These are phyloP conservation scores for Protonemura montana DNA, from an alignment of 2,888 invertebrate species.

Conservation along the genomic window DNA sequence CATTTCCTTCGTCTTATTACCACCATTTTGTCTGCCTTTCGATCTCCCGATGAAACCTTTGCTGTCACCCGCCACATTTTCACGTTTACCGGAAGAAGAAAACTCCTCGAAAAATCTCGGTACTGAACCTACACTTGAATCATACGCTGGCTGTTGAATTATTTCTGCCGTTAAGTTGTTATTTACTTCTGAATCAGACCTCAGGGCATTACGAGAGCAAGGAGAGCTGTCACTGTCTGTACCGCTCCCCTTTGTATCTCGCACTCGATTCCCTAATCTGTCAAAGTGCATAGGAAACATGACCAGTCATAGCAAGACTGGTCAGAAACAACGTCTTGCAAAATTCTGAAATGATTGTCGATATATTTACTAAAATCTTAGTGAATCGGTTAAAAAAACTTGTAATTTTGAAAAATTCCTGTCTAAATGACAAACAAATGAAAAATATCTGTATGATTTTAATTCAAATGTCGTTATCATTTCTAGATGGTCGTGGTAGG, in stretches of 20 bases:
- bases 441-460: background rate
- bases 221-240: background rate
- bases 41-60: background rate
- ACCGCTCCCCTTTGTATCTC: background rate
- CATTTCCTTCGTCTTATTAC: background rate
- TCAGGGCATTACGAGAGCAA: background rate
- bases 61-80: background rate
- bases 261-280: background rate
- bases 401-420: background rate
- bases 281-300: background rate
- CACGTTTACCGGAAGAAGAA: background rate
- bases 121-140: background rate
- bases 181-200: background rate
- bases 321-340: background rate
- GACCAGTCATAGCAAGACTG: background rate
- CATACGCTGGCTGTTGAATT: background rate
- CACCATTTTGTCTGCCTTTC: background rate
- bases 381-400: background rate
- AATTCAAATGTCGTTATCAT: background rate
- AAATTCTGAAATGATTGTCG: background rate
- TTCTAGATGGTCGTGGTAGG: background rate
- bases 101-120: background rate
- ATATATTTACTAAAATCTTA: background rate
- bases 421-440: background rate
- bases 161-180: background rate